Percentiles rank a stretch among this genome's conserved stretches.
Evolutionary conservation across 2,797 vertebrate genomes (phyloP).

Genomic region (Anguilla pacifica): DNA sequence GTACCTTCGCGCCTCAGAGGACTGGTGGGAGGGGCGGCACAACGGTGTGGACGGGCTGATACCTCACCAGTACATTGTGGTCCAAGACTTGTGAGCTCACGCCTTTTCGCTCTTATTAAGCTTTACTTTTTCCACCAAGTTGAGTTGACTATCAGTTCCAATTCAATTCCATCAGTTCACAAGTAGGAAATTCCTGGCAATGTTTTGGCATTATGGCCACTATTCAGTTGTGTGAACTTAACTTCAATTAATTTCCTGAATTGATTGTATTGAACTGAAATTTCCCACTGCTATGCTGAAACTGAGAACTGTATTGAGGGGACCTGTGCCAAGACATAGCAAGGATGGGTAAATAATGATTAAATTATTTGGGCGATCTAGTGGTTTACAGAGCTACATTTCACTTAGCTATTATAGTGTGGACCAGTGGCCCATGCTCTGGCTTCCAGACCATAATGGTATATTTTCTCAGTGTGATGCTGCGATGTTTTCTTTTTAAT

Average conservation of each 20-base stretch:
- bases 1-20: constrained; percentile 91
- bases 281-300: neutral
- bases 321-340: no score
- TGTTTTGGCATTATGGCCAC: neutral
- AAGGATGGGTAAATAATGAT: neutral
- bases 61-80: constrained; percentile 98
- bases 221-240: neutral
- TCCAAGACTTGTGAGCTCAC: constrained; percentile 94
- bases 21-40: constrained; percentile 99
- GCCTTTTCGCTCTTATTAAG: neutral
- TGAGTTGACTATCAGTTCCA: neutral
- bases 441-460: neutral
- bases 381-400: neutral
- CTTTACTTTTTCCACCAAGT: neutral
- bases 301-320: no score
- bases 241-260: neutral
- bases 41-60: constrained; percentile 97
- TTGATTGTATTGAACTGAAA: neutral
- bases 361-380: neutral
- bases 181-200: neutral
- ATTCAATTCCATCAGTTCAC: neutral
- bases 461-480: neutral
- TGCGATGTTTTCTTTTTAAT: neutral
- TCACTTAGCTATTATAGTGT: neutral
- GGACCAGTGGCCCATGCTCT: neutral